Base-by-base conservation (phyloP, 2,113 vertebrate genomes). In the Bettongia penicillata region DNA sequence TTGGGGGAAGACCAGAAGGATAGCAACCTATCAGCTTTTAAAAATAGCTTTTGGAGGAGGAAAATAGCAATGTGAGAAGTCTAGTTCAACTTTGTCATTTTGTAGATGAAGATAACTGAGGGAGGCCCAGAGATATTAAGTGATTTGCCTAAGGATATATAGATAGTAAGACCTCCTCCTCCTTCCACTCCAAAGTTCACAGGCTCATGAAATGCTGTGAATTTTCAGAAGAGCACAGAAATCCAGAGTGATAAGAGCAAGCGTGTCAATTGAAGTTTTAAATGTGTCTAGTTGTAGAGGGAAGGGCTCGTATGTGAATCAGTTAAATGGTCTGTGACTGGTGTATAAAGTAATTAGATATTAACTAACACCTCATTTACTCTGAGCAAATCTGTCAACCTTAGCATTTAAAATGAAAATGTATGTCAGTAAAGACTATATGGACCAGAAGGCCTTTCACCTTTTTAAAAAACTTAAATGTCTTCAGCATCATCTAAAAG, bases 361-460 rank as follows among this genome's bases (percentile, higher is more conserved):
- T 91, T 92, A 94, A 94, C 96, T 84, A 53, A 94, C 91, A 95
- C 61, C 96, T 91, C 93, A 91, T 96, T 96, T 97, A 95, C 95
- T 97, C 92, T 47, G n/a, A 84, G 49, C 53, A 22, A 68, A 91
- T 95, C 95, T 97, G 96, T 97, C 93, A 93, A n/a, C 93, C 91
- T 97, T 53, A 92, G 96, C 25, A 0, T 84, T 49, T 48, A 68
- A 96, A 94, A 97, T 95, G 94, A 95, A 96, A 96, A 91, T 51
- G 92, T 94, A 25, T 48, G 90, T 55, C 93, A 92, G 90, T 92
- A 53, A 47, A 90, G 57, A 92, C 96, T 96, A 97, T 92, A 92
- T 95, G 96, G 97, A 95, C 84, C 4, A 47, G 95, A 52, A 91
- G 43, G 93, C 96, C 94, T 96, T 94, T 96, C 93, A 89, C 96